These are phyloP conservation scores for Chaetodon auriga DNA, from an alignment of 2,113 vertebrate species.

Conservation along the genomic window DNA sequence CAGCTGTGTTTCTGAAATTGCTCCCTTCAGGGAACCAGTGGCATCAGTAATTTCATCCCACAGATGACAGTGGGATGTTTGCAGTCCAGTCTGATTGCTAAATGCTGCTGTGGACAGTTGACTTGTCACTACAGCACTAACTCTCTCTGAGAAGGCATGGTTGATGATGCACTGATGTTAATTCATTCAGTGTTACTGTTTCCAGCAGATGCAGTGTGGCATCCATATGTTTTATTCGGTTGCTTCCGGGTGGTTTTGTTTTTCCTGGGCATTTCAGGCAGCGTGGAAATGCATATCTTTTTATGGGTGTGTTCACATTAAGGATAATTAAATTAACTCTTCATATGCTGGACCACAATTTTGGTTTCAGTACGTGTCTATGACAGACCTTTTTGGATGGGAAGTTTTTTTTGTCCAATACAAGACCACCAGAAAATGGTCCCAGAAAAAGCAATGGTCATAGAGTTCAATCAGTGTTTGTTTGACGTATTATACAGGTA, in stretches of 20 bases:
- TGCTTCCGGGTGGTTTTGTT: neutral
- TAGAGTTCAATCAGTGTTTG: neutral
- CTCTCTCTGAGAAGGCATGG: neutral
- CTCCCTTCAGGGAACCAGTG: neutral
- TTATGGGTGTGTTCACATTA: neutral
- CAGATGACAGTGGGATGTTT: conserved; percentile 7
- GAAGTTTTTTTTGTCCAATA: neutral
- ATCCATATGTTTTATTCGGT: neutral
- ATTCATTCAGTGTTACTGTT: conserved; percentile 1
- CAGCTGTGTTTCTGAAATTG: neutral
- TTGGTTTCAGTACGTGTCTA: neutral
- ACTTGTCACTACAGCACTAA: neutral
- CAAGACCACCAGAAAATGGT: neutral
- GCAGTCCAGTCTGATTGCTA: neutral
- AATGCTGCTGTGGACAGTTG: neutral
- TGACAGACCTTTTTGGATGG: neutral
- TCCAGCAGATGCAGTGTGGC: neutral
- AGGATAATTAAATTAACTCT: neutral
- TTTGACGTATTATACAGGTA: neutral
- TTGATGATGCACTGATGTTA: neutral
- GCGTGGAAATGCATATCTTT: neutral
- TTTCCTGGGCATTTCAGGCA: neutral
- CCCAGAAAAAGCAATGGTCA: neutral
- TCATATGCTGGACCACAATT: neutral
- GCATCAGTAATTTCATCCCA: conserved; percentile 5